phyloP scores from a whole-genome alignment of 37 sponge, comb jelly and placozoan species.

The Corticium candelabrum region DNA sequence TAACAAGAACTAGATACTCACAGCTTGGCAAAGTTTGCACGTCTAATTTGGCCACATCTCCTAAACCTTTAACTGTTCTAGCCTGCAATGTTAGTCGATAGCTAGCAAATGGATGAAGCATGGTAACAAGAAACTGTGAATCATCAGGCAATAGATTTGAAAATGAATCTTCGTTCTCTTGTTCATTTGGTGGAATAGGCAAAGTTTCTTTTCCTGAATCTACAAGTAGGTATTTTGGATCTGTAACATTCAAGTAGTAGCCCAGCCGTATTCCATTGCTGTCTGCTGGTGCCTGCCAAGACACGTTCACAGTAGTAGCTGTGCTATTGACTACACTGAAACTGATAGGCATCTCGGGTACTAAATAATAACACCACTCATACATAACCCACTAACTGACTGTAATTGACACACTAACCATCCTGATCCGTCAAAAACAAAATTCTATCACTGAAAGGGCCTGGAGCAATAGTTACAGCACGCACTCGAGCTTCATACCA shows the following conservation, averaged over 20 bases:
- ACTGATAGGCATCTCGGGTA: background rate
- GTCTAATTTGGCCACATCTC: background rate
- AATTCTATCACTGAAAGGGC: background rate
- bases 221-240: background rate
- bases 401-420: background rate
- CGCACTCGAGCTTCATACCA: background rate
- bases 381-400: too few relatives aligned
- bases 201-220: background rate
- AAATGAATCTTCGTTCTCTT: background rate
- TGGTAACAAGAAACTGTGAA: background rate
- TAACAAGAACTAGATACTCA: background rate
- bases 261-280: background rate
- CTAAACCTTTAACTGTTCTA: background rate
- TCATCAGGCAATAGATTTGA: background rate
- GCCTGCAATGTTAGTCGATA: background rate
- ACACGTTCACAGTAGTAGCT: background rate
- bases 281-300: background rate
- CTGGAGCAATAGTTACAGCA: background rate
- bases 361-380: background rate
- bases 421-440: background rate
- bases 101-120: background rate
- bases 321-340: background rate
- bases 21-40: background rate
- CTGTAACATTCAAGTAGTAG: background rate
- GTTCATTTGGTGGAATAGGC: too few relatives aligned